Percentiles rank a stretch among this genome's conserved stretches.
Evolutionary conservation across 2,113 vertebrate genomes (phyloP).

Genomic region (Emydocephalus ijimae): DNA sequence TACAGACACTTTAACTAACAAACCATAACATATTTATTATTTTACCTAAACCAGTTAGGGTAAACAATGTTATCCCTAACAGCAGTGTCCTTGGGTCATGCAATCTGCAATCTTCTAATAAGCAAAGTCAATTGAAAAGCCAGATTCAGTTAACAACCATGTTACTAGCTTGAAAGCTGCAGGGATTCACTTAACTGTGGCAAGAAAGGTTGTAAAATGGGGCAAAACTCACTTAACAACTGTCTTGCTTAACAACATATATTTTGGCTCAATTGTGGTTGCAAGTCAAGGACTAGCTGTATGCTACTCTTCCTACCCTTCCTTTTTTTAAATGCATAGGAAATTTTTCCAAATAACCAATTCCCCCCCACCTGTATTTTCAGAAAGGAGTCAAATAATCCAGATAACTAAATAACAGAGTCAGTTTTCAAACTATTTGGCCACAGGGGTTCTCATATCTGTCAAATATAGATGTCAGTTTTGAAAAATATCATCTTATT

Average conservation of each 20-base stretch:
- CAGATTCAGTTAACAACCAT: no score
- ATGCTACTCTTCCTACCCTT: neutral
- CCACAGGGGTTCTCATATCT: neutral
- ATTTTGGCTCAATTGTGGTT: neutral
- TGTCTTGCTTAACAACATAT: neutral
- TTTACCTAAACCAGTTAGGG: no score
- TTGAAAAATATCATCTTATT: conserved; percentile 1
- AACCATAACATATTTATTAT: no score
- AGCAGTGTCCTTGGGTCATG: neutral
- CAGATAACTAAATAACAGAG: neutral
- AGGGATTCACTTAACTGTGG: neutral
- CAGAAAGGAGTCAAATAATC: neutral
- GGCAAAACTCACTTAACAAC: neutral
- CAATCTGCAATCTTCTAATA: neutral
- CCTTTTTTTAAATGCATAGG: neutral
- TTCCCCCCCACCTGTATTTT: neutral
- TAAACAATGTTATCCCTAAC: no score
- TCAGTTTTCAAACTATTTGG: neutral
- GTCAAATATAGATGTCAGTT: neutral
- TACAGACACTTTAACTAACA: no score
- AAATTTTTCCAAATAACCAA: neutral
- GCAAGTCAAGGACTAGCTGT: neutral
- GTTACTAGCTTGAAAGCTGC: no score
- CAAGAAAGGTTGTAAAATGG: no score
- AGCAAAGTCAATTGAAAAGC: neutral